Base-by-base conservation (phyloP, 2,888 invertebrate species). In the Callyntrura sp. region DNA sequence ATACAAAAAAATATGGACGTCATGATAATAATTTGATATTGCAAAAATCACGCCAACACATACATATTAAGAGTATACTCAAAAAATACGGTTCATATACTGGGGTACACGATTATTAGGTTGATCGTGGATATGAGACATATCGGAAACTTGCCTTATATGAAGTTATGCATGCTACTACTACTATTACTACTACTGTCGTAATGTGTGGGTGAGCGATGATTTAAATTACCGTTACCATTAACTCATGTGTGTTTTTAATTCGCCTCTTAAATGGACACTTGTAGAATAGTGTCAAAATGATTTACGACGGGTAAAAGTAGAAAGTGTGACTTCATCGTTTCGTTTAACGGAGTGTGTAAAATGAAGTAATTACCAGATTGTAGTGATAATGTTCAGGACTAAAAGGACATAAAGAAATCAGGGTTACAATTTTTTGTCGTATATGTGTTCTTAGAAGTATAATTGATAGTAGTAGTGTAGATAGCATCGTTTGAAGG, bases 71-170 rank as follows among this genome's bases (percentile, higher is more conserved):
- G 43, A 73, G 17, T 45, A 45, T 48, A 73, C 45, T 20, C 20
- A 48, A 48, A 78, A 51, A 65, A 62, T 1, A 35, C 12, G 45
- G 82, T 87, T 87, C 82, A 76, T 78, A 78, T 88, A 82, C 60
- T 88, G 57, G 73, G 73, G 81, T 88, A 82, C 88, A 82, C 88
- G 88, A 73, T 73, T 35, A 6, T 35, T 23, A 48, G 9, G 28
- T n/a, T 35, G 45, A 82, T 85, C 83, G 90, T 91, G 92, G 90
- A 89, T 90, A 91, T 90, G 85, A 91, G 84, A 92, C 92, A 92
- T 92, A 92, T 92, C 92, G 91, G 92, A 92, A 84, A 88, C 91
- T 88, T 92, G 92, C 92, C 92, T 92, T 92, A 92, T 86, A 78
- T 17, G 51, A 76, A 35, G 35, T 43, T 51, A 79, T 35, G 79